These are phyloP conservation scores for Leucosticte australis DNA, from an alignment of 2,113 vertebrate genomes.

Conservation along the genomic window DNA sequence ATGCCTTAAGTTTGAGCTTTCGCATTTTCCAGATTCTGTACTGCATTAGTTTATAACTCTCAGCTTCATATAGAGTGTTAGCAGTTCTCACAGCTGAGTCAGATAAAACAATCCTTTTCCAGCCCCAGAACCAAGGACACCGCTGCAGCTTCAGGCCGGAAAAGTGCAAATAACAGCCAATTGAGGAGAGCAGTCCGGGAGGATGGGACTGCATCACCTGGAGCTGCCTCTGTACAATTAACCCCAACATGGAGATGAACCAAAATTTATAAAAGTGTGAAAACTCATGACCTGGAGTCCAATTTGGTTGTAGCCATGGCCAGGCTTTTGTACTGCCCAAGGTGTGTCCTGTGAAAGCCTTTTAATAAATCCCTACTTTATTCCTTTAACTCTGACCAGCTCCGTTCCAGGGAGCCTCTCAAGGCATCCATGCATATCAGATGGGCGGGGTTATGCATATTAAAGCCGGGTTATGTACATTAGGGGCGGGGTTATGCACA, in stretches of 20 bases:
- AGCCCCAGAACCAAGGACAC: no score
- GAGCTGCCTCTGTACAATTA: background rate
- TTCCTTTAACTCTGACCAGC: background rate
- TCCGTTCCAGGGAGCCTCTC: background rate
- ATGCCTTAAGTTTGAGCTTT: background rate
- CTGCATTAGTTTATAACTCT: no score
- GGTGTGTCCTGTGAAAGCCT: background rate
- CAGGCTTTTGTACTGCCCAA: background rate
- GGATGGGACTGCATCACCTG: background rate
- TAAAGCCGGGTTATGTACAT: accelerated
- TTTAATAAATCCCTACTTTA: background rate
- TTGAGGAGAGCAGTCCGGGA: background rate
- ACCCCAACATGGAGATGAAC: background rate
- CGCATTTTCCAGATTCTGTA: no score
- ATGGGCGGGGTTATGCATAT: background rate
- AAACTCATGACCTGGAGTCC: background rate
- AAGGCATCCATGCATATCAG: background rate
- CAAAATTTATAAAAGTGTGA: background rate
- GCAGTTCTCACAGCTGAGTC: no score
- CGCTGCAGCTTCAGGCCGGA: no score
- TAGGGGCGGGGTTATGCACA: background rate
- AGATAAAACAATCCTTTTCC: no score
- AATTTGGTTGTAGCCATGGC: background rate
- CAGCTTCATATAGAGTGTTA: no score
- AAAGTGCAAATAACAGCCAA: no score